phyloP scores from a whole-genome alignment of 2,888 invertebrate genomes.

The Dolomedes plantarius region DNA sequence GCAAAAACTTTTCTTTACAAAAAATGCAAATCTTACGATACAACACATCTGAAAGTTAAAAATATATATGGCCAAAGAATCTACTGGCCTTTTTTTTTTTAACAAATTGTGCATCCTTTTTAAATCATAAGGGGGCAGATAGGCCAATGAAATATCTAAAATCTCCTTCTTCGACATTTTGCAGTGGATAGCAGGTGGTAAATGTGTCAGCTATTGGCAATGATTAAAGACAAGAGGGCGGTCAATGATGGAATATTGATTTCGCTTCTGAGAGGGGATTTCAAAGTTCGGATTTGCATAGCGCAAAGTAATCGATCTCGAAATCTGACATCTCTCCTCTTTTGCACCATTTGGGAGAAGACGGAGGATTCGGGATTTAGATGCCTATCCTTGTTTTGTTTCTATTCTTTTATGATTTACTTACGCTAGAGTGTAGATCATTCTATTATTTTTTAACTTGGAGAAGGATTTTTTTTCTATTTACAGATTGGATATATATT shows the following conservation, averaged over 20 bases:
- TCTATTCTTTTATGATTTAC: background rate
- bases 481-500: too few relatives aligned
- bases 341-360: constrained; percentile 22
- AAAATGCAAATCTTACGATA: constrained; percentile 34
- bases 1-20: background rate
- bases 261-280: constrained; percentile 34
- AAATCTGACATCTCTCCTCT: constrained; percentile 43
- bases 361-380: constrained; percentile 25
- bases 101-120: too few relatives aligned
- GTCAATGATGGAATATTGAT: constrained; percentile 67
- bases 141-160: constrained; percentile 35
- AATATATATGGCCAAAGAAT: constrained; percentile 10
- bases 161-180: constrained; percentile 26
- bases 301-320: constrained; percentile 54
- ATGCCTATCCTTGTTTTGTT: constrained; percentile 3
- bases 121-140: constrained; percentile 20
- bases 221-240: constrained; percentile 68
- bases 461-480: too few relatives aligned
- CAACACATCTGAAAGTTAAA: constrained; percentile 31
- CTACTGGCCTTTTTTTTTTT: background rate
- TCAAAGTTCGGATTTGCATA: constrained; percentile 56
- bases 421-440: too few relatives aligned
- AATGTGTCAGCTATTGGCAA: constrained; percentile 66
- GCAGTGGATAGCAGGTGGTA: constrained; percentile 65
- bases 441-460: too few relatives aligned